Conservation (phyloP, 2,797 vertebrate species). For the Podarcis siculus region DNA sequence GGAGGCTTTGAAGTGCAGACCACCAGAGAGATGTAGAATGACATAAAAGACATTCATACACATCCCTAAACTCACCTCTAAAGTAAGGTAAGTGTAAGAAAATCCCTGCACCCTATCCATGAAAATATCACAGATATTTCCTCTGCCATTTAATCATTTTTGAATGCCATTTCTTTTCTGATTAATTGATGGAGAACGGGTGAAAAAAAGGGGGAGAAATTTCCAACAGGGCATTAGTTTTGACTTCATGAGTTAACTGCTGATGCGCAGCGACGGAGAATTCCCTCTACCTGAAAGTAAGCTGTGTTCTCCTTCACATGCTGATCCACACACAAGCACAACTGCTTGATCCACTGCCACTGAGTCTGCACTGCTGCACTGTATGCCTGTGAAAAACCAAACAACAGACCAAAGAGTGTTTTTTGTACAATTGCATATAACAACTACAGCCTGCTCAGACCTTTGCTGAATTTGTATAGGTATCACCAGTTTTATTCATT, state of each 20-base stretch:
- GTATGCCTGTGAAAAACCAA: slow-evolving; percentile 85
- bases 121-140: too few species aligned
- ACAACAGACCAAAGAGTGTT: fast-evolving
- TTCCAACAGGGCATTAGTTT: too few species aligned
- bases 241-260: not conserved
- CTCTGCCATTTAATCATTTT: too few species aligned
- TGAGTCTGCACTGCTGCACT: slow-evolving; percentile 94
- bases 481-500: not conserved
- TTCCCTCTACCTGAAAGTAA: slow-evolving; percentile 91
- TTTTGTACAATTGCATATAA: not conserved
- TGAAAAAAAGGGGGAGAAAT: too few species aligned
- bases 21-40: too few species aligned
- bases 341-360: slow-evolving; percentile 96
- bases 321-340: slow-evolving; percentile 94
- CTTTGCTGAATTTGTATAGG: not conserved
- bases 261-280: not conserved
- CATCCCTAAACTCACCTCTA: too few species aligned
- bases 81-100: too few species aligned
- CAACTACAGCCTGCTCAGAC: not conserved
- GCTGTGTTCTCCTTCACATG: slow-evolving; percentile 93
- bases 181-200: too few species aligned
- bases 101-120: too few species aligned
- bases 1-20: too few species aligned
- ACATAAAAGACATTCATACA: too few species aligned
- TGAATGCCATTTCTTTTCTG: too few species aligned